phyloP scores from a whole-genome alignment of 2,797 vertebrate species.

The Lagocephalus sceleratus region DNA sequence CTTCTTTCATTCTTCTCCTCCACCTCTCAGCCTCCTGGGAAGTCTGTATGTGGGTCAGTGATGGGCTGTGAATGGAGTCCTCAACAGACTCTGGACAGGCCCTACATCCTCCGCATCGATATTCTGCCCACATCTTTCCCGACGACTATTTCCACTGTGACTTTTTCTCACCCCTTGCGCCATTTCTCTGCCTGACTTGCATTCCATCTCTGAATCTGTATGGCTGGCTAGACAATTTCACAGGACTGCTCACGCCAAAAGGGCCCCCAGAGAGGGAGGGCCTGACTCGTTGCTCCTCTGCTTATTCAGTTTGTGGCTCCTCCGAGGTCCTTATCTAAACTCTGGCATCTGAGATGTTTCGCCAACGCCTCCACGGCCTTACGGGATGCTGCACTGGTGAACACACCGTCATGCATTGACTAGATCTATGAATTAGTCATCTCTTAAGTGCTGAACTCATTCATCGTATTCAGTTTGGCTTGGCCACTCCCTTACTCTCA shows the following conservation, averaged over 20 bases:
- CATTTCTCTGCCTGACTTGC: slow-evolving; percentile 65
- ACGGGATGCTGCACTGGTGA: slow-evolving; percentile 47
- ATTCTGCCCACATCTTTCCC: slow-evolving; percentile 52
- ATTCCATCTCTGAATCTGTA: slow-evolving; percentile 58
- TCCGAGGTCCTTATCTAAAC: slow-evolving; percentile 60
- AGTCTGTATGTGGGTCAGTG: slow-evolving; percentile 72
- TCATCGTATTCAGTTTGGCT: slow-evolving; percentile 68
- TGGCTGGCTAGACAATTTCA: slow-evolving; percentile 68
- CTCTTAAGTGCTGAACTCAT: slow-evolving; percentile 57
- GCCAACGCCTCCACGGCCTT: slow-evolving; percentile 37
- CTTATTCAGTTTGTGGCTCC: slow-evolving; percentile 47
- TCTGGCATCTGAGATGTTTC: slow-evolving; percentile 51
- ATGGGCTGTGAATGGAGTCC: slow-evolving; percentile 70
- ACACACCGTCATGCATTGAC: slow-evolving; percentile 55
- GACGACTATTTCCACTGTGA: slow-evolving; percentile 53
- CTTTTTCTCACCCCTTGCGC: slow-evolving; percentile 59
- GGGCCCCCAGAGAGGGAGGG: slow-evolving; percentile 59
- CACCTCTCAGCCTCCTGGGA: slow-evolving; percentile 63
- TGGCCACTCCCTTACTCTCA: slow-evolving; percentile 64
- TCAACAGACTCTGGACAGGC: slow-evolving; percentile 53
- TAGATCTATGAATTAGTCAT: slow-evolving; percentile 76
- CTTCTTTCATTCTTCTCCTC: slow-evolving; percentile 57
- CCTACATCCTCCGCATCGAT: slow-evolving; percentile 48
- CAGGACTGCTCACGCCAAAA: slow-evolving; percentile 66
- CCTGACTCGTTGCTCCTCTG: slow-evolving; percentile 44